Evolutionary conservation across 2,113 vertebrate species (phyloP), one percentile per base, ranked within the genome.

Genomic region (Oncorhynchus nerka): DNA sequence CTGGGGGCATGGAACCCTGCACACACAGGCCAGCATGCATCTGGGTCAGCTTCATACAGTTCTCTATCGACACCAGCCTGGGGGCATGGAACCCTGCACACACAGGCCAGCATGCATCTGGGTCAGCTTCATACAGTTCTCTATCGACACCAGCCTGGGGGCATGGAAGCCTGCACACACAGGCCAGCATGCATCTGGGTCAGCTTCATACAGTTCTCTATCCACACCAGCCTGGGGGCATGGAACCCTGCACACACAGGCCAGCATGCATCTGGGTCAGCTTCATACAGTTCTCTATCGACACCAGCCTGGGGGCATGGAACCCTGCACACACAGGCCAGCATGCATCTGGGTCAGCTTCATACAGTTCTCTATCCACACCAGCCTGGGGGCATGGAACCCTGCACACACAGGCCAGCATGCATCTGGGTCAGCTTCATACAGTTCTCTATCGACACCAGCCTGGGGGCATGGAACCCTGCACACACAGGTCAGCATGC

Each of bases 271-370:
- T 48, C 4, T 15, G 72, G n/a, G 39, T 74, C 39, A 45, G 22
- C 89, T 98, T 99, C 98, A 99, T 99, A 80, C 97, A 99, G 85
- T 99, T 99, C 93, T 99, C 98, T 86, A 99, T 94, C 74, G 97
- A 98, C 57, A 94, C 94, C 91, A 99, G 93, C 70, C 96, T 96
- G 86, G 98, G 98, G 88, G 97, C 96, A 77, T 96, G 96, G 83
- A 99, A 96, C 88, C 93, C 93, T 94, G 81, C 1, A 72, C 26
- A 51, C 6, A n/a, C 24, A 55, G 62, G 19, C 71, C 22, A 39
- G 72, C 30, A 59, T 28, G 61, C 4, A n/a, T 48, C 4, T 15
- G 72, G n/a, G 39, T 74, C 39, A 45, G 22, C 89, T 98, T 99
- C 98, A 99, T 99, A 80, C 97, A 99, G 85, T 99, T 99, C 93